Evolutionary conservation across 2,888 invertebrate species (phyloP).

Genomic region (Mythimna loreyi): DNA sequence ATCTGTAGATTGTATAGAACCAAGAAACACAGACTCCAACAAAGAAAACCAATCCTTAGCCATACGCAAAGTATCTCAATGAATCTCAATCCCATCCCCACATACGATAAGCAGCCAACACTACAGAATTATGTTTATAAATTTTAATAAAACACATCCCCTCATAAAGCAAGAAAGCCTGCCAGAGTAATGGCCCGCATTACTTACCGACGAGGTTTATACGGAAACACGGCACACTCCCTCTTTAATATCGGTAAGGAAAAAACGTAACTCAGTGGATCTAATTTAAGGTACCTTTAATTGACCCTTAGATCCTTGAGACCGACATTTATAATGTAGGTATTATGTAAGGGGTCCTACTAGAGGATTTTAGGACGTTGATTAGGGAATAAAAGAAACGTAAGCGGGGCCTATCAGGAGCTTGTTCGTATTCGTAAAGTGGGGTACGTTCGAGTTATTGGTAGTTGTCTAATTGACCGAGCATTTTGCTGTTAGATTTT

Average conservation of each 20-base stretch:
- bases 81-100: conserved; percentile 30
- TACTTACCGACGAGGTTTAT: conserved; percentile 58
- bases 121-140: conserved; percentile 79
- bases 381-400: conserved; percentile 47
- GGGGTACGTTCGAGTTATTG: conserved; percentile 35
- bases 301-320: conserved; percentile 52
- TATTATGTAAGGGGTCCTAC: conserved; percentile 46
- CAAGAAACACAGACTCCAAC: no score
- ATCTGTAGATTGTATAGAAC: no score
- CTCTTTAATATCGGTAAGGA: conserved; percentile 60
- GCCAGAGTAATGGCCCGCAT: conserved; percentile 67
- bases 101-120: conserved; percentile 71
- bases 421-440: conserved; percentile 26
- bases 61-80: not conserved
- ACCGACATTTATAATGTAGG: conserved; percentile 52
- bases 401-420: conserved; percentile 10
- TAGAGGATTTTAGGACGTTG: conserved; percentile 35
- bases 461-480: conserved; percentile 43
- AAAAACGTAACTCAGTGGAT: conserved; percentile 55
- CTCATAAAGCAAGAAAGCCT: conserved; percentile 58
- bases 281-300: conserved; percentile 56
- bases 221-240: conserved; percentile 46
- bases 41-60: no score
- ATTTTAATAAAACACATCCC: conserved; percentile 70
- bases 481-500: conserved; percentile 33